Evolutionary conservation across 2,113 vertebrate genomes (phyloP).

Genomic region (Pyrgilauda ruficollis): DNA sequence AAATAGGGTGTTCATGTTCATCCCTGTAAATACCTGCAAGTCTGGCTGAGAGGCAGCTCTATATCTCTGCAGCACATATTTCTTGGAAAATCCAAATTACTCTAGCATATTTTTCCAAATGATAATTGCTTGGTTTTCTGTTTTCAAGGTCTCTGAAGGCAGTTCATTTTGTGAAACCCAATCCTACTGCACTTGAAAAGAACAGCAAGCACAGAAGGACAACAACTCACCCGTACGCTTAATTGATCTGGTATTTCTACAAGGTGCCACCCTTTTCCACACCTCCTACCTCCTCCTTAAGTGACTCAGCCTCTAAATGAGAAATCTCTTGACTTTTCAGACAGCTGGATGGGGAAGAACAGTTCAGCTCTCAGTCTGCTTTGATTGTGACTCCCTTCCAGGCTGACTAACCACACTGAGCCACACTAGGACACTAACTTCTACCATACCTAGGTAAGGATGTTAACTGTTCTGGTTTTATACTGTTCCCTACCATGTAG

Average conservation of each 20-base stretch:
- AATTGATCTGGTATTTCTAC: conserved; percentile 73
- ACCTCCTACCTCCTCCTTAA: conserved; percentile 78
- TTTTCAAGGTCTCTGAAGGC: background rate
- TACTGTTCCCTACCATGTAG: background rate
- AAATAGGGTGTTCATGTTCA: background rate
- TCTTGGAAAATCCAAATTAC: background rate
- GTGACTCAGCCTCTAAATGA: conserved; percentile 72
- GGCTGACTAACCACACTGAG: background rate
- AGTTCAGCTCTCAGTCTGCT: background rate
- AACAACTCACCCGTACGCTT: conserved; percentile 39
- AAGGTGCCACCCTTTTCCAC: conserved; percentile 84
- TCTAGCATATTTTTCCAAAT: background rate
- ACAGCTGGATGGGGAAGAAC: conserved; percentile 38
- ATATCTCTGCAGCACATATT: background rate
- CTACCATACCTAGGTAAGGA: conserved; percentile 63
- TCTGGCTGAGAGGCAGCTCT: background rate
- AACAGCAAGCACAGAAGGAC: conserved; percentile 19
- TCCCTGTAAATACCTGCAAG: background rate
- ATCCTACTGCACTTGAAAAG: conserved; percentile 27
- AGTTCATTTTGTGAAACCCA: background rate
- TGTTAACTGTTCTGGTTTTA: background rate
- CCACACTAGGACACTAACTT: background rate
- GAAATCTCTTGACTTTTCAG: conserved; percentile 61
- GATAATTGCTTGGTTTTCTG: background rate
- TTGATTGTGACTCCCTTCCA: conserved; percentile 1